Evolutionary conservation across 2,888 invertebrate species (phyloP).

Genomic region (Ctena decussata): DNA sequence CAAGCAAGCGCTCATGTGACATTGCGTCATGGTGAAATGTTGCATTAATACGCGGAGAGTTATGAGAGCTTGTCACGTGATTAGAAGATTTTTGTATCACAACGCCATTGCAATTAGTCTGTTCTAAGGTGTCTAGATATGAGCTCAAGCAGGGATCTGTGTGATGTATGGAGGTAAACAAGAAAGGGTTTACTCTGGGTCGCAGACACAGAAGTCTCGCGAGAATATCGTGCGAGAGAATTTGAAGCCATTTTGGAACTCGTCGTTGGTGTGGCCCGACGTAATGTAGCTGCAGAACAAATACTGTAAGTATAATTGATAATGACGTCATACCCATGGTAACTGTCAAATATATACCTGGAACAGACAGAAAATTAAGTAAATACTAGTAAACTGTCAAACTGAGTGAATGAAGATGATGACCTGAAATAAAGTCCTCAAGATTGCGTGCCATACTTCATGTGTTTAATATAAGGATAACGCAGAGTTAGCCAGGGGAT

Average conservation of each 20-base stretch:
- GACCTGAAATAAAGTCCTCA: too few species aligned
- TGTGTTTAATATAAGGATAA: too few species aligned
- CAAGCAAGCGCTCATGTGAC: constrained; percentile 27
- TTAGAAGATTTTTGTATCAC: constrained; percentile 41
- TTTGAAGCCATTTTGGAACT: constrained; percentile 85
- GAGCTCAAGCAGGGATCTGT: constrained; percentile 74
- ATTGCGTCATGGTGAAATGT: constrained; percentile 30
- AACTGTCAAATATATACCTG: constrained; percentile 87
- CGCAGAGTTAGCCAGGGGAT: too few species aligned
- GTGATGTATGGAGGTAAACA: constrained; percentile 43
- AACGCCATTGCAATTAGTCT: constrained; percentile 77
- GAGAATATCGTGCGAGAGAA: constrained; percentile 84
- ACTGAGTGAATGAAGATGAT: too few species aligned
- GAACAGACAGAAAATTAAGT: constrained; percentile 31
- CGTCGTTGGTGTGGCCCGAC: constrained; percentile 85
- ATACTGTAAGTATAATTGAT: constrained; percentile 87
- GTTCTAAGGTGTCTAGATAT: constrained; percentile 74
- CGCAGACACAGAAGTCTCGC: constrained; percentile 84
- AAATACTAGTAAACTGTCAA: too few species aligned
- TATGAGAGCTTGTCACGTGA: constrained; percentile 23
- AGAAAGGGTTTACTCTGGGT: constrained; percentile 65
- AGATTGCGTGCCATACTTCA: too few species aligned
- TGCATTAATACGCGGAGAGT: constrained; percentile 35
- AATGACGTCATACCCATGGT: constrained; percentile 88
- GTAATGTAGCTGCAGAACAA: constrained; percentile 87